A percentile compares a stretch with the other conserved stretches of the same genome.
These are phyloP conservation scores for Chloropsis hardwickii DNA, from an alignment of 2,113 vertebrate species.

Conservation along the genomic window DNA sequence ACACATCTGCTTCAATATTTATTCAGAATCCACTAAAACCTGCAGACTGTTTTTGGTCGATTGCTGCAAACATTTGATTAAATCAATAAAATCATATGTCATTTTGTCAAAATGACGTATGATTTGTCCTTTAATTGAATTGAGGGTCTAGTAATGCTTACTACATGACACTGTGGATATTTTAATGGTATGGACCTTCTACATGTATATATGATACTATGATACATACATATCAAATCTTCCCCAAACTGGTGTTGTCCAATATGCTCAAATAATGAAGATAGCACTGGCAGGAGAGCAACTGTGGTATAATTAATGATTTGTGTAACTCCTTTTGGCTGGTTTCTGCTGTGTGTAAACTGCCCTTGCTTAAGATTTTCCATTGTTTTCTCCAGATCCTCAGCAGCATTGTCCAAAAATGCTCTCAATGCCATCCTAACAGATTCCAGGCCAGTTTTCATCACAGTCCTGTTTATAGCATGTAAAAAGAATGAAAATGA, in stretches of 20 bases:
- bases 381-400: slow-evolving; percentile 91
- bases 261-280: slow-evolving; percentile 92
- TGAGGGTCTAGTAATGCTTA: not conserved
- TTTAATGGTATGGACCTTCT: not conserved
- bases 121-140: not conserved
- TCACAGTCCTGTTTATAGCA: slow-evolving; percentile 82
- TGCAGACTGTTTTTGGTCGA: not conserved
- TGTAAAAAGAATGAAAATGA: not conserved
- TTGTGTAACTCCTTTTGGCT: slow-evolving; percentile 88
- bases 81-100: not conserved
- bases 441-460: slow-evolving; percentile 92
- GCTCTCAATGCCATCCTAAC: slow-evolving; percentile 86
- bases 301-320: slow-evolving; percentile 97
- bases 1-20: not conserved
- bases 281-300: slow-evolving; percentile 89
- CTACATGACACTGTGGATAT: not conserved
- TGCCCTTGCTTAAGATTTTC: slow-evolving; percentile 94
- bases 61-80: not conserved
- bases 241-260: slow-evolving; percentile 93
- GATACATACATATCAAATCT: slow-evolving; percentile 89
- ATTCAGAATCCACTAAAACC: not conserved
- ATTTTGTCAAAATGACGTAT: not conserved
- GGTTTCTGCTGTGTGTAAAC: slow-evolving; percentile 89
- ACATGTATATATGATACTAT: not conserved
- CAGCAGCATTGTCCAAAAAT: slow-evolving; percentile 87